Evolutionary conservation across 2,797 vertebrate genomes (phyloP), one percentile per base, ranked within the genome.

Genomic region (Balearica regulorum): DNA sequence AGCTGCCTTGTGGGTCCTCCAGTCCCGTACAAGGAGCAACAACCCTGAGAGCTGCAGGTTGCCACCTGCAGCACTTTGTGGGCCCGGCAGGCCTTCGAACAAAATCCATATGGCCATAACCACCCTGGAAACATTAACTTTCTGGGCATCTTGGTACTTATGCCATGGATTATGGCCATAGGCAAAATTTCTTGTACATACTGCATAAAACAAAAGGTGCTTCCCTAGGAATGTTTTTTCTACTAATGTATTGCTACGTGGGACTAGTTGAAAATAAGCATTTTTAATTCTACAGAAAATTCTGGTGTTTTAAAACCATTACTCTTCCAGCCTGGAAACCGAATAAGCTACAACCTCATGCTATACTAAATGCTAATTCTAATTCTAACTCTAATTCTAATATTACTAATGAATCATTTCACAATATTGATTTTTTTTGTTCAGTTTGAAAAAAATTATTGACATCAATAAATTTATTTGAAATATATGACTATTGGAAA

Each of bases 21-120:
- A 20, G n/a, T 31, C 15, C 29, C 0, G 0, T 13, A 8, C 13
- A 68, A 92, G 66, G 7, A 75, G 6, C 43, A 58, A 33, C 18
- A 85, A 11, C 18, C 5, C 78, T 48, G 57, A 68, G 8, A 80
- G 49, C 54, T 70, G 43, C 55, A 87, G 39, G 48, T 39, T 57
- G 60, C 31, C 29, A 43, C 10, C 60, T 5, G 1, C 7, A 31
- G 21, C n/a, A 9, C 18, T 41, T 48, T 46, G 44, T 51, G 41
- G 55, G 35, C 46, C 68, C 71, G 64, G 31, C 12, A 57, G 78
- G 21, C 24, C 57, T 93, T 84, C 87, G 70, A 85, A 57, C 25
- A 28, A 83, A 58, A 87, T 84, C 51, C 25, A 4, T 35, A 13
- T 15, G 37, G 55, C 25, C 55, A 90, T 46, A 77, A 37, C 11